Percentiles rank a stretch among this genome's conserved stretches.
Evolutionary conservation across 2,113 vertebrate genomes (phyloP).

Genomic region (Elanoides forficatus): DNA sequence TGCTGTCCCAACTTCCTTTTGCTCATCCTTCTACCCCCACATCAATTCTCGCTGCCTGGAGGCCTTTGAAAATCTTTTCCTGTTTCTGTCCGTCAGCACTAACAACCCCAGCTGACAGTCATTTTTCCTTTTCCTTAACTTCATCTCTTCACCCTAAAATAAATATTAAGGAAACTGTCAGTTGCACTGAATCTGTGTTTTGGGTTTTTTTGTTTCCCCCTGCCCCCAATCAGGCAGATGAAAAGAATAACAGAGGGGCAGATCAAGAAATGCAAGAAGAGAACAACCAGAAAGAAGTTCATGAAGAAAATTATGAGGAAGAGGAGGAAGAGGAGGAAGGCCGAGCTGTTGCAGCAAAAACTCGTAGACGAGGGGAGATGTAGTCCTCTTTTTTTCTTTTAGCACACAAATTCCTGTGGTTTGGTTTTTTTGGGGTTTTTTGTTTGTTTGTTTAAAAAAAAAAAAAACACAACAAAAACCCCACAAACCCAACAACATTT

Average conservation of each 20-base stretch:
- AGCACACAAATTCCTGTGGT: background rate
- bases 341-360: constrained; percentile 70
- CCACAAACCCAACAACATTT: background rate
- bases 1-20: background rate
- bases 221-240: constrained; percentile 52
- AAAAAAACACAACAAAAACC: background rate
- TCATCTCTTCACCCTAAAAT: background rate
- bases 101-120: background rate
- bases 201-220: background rate
- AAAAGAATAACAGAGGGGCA: constrained; percentile 68
- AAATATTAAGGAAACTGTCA: background rate
- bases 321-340: constrained; percentile 82
- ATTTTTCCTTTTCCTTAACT: background rate
- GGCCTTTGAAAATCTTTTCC: background rate
- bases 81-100: background rate
- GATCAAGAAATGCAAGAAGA: constrained; percentile 61
- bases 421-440: background rate
- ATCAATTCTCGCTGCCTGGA: background rate
- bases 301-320: constrained; percentile 88
- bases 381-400: constrained; percentile 35
- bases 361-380: constrained; percentile 88
- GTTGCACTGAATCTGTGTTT: background rate
- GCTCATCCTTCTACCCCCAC: background rate
- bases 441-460: background rate
- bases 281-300: constrained; percentile 66